Evolutionary conservation across 2,888 invertebrate species (phyloP), one percentile per base, ranked within the genome.

Genomic region (Apamea sordens): DNA sequence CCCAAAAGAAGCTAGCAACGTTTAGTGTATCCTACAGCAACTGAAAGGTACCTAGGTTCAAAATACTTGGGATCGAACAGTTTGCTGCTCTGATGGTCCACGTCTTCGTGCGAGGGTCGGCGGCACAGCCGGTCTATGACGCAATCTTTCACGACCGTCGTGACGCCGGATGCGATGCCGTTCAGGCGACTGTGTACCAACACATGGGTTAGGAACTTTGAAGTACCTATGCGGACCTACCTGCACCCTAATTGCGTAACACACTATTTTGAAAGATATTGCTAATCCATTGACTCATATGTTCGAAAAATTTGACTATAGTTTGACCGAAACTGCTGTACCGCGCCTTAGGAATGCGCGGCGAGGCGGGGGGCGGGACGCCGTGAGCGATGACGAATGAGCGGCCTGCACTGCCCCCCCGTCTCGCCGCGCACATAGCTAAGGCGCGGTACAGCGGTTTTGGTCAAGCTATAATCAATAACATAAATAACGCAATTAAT

Each of bases 161-260:
- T 97, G 87, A 98, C 97, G 73, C 98, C 98, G 67, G 98, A 97
- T 72, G 98, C 98, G 89, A 98, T 95, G 90, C 98, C 98, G 94
- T 98, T 98, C 91, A 98, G 95, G 89, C 98, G 97, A 93, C 98
- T 98, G 95, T 67, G 63, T 64, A 82, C 36, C 80, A 82, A 79
- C 75, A 82, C 44, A 74, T 64, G 32, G 47, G 61, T 76, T 65
- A 84, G 18, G 21, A 70, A 63, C n/a, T 24, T 53, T 61, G 24
- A 8, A 59, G 7, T 11, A 41, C 32, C 7, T 64, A 32, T 69
- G 24, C 24, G 1, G 28, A 41, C 4, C 21, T 41, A 50, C 21
- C 21, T 41, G 56, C 56, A 11, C 3, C 4, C 11, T n/a, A n/a
- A 56, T n/a, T 56, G 1, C 24, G 1, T 11, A 56, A 56, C 1